Base-by-base conservation (phyloP, 2,888 invertebrate species). In the Drosophila monieri region DNA sequence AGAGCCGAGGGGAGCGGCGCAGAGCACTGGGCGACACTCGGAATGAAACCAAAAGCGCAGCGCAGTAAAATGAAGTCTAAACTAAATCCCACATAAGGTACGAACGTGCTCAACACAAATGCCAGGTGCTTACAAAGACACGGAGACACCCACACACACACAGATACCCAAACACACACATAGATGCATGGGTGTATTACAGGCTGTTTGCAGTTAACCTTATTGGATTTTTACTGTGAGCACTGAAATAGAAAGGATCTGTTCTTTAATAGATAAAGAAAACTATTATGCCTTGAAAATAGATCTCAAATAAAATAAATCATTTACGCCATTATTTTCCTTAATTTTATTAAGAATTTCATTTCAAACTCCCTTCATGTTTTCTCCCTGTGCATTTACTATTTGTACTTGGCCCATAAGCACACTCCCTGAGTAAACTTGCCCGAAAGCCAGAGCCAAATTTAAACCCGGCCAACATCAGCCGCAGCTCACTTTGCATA, bases 41-140 rank as follows among this genome's bases (percentile, higher is more conserved):
- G 77, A 84, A 80, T 77, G 80, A 81, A 81, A 84, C 81, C 78
- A 83, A 84, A 84, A 83, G 81, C 81, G 79, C 81, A 84, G 79
- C 58, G 65, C 74, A 85, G 85, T 85, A 84, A 85, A 84, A 84
- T 84, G 83, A 84, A 81, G 84, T 85, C 85, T 85, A 85, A 84
- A 77, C 84, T 74, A 88, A 88, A 88, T 88, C 87, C 78, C 81
- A 81, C 72, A 84, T 87, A 88, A 88, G 88, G 77, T 85, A 77
- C 74, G 80, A 88, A 88, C 88, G 88, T 88, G 88, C 88, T 88
- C 80, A 79, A 79, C 88, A 81, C 81, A 84, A 88, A 88, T 88
- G 85, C 84, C 78, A 78, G 75, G 84, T 71, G 85, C 88, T 88
- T 88, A 87, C 71, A 65, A 41, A 46, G 27, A 30, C 47, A 39